A percentile compares a stretch with the other conserved stretches of the same genome.
phyloP scores from a whole-genome alignment of 2,797 vertebrate genomes.

The Spea hammondii region DNA sequence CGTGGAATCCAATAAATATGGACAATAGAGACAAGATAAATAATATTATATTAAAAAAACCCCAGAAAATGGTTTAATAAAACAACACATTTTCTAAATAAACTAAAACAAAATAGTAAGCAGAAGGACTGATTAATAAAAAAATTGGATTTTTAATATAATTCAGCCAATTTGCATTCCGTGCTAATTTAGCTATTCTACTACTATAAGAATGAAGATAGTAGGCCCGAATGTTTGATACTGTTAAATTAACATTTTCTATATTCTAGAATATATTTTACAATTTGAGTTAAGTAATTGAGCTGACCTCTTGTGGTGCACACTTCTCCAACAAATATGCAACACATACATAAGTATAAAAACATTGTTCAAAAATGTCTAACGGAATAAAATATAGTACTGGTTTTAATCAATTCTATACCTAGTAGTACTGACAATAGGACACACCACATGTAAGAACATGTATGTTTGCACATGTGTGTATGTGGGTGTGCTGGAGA shows the following conservation, averaged over 20 bases:
- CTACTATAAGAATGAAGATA: background rate
- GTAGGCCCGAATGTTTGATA: background rate
- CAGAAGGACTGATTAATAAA: slow-evolving; percentile 32
- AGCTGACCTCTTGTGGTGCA: slow-evolving; percentile 7
- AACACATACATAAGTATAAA: slow-evolving; percentile 11
- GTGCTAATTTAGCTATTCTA: background rate
- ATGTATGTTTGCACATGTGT: slow-evolving; percentile 22
- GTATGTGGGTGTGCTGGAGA: slow-evolving; percentile 46
- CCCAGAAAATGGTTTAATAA: slow-evolving; percentile 54
- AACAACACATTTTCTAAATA: slow-evolving; percentile 37
- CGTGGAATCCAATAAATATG: slow-evolving; percentile 67
- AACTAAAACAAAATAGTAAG: slow-evolving; percentile 4
- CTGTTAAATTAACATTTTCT: background rate
- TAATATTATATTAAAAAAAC: slow-evolving; percentile 56
- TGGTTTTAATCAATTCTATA: slow-evolving; percentile 29
- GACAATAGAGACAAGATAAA: slow-evolving; percentile 63
- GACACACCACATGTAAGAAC: slow-evolving; percentile 28
- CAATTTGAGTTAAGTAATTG: slow-evolving; percentile 5
- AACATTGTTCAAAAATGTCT: slow-evolving; percentile 5
- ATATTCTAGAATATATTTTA: slow-evolving; percentile 9
- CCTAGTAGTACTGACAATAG: slow-evolving; percentile 23
- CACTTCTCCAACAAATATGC: slow-evolving; percentile 7
- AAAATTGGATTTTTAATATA: slow-evolving; percentile 15
- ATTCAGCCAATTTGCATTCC: slow-evolving; percentile 7
- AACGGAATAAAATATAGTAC: slow-evolving; percentile 6